Evolutionary conservation across 2,113 vertebrate species (phyloP).

Genomic region (Cariama cristata): DNA sequence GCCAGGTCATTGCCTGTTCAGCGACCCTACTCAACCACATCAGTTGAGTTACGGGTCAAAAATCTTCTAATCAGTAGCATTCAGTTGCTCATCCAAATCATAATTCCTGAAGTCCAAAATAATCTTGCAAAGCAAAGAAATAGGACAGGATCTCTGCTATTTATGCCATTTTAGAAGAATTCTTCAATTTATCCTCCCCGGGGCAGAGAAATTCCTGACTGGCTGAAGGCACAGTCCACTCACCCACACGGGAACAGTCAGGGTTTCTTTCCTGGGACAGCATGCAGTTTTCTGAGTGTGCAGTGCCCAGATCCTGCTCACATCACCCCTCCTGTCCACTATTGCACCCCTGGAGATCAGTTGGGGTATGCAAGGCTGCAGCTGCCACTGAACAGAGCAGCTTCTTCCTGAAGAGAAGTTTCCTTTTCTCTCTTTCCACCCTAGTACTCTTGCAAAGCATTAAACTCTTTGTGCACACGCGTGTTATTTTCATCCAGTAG

Average conservation of each 20-base stretch:
- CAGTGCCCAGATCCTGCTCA: not conserved
- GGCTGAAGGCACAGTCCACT: not conserved
- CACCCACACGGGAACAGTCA: not conserved
- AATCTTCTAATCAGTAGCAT: not conserved
- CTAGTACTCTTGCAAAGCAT: not conserved
- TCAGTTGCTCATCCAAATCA: not conserved
- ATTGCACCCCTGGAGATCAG: not conserved
- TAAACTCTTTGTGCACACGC: fast-evolving
- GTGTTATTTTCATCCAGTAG: not conserved
- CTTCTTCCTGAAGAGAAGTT: not conserved
- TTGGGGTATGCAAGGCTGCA: not conserved
- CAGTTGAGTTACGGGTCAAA: not conserved
- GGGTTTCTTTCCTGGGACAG: not conserved
- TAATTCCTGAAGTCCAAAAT: not conserved
- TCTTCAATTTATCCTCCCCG: not conserved
- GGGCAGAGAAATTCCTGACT: not conserved
- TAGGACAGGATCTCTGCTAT: not conserved
- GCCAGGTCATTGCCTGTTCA: not conserved
- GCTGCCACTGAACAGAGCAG: not conserved
- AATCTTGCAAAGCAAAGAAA: not conserved
- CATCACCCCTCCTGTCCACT: not conserved
- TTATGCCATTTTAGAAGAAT: not conserved
- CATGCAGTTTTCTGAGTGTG: not conserved
- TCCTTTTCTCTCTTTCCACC: not conserved
- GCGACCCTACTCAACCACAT: not conserved